Conservation (phyloP, 2,797 vertebrate species). For the Emys orbicularis region DNA sequence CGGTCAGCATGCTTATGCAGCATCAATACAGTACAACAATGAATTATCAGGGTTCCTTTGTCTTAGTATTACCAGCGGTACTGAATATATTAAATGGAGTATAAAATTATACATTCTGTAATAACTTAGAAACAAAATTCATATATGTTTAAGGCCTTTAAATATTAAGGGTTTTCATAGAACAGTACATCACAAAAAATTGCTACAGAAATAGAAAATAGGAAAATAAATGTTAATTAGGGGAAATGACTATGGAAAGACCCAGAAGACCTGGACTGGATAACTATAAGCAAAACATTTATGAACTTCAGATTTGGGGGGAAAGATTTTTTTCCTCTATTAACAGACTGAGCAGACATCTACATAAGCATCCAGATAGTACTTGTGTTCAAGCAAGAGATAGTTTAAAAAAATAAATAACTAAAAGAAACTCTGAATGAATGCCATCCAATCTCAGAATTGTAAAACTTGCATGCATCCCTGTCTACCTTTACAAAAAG, state of each 20-base stretch:
- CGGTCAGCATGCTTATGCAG: slow-evolving; percentile 42
- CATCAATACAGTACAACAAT: slow-evolving; percentile 39
- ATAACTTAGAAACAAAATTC: slow-evolving; percentile 76
- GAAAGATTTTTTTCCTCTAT: slow-evolving; percentile 54
- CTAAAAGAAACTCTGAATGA: slow-evolving; percentile 64
- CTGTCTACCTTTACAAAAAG: slow-evolving; percentile 70
- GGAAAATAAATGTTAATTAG: slow-evolving; percentile 44
- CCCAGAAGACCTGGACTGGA: neutral
- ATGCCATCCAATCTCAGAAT: slow-evolving; percentile 68
- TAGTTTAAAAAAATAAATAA: slow-evolving; percentile 63
- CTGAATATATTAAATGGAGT: slow-evolving; percentile 72
- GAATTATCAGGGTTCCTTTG: slow-evolving; percentile 47
- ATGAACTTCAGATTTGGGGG: slow-evolving; percentile 40
- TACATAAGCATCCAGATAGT: slow-evolving; percentile 77
- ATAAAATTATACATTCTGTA: slow-evolving; percentile 84
- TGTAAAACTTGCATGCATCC: slow-evolving; percentile 78
- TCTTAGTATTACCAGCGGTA: slow-evolving; percentile 63
- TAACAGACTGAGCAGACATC: slow-evolving; percentile 72
- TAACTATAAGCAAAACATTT: slow-evolving; percentile 68
- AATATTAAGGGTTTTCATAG: slow-evolving; percentile 74
- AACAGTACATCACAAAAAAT: slow-evolving; percentile 65
- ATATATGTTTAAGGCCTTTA: slow-evolving; percentile 84
- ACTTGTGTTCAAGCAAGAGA: slow-evolving; percentile 74
- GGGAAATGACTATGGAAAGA: slow-evolving; percentile 37
- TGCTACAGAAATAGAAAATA: slow-evolving; percentile 49